Conservation (phyloP, 2,113 vertebrate genomes). For the Ascaphus truei region DNA sequence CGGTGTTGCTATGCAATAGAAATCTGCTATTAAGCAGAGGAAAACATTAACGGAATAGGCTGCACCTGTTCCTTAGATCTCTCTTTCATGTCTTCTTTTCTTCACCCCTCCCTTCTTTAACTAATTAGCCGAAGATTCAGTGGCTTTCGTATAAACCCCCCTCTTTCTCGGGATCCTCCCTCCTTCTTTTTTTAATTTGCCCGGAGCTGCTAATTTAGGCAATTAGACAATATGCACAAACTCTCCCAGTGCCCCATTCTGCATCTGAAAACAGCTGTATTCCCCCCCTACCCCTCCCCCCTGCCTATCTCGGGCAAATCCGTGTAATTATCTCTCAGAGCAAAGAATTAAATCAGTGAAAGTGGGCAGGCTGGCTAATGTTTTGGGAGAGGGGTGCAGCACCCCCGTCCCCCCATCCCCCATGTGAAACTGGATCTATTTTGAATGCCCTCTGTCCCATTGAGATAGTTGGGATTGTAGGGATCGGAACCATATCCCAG, state of each 20-base stretch:
- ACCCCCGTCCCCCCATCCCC: too few species aligned
- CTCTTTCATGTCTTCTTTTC: constrained; percentile 19
- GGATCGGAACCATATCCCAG: too few species aligned
- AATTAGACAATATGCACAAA: constrained; percentile 29
- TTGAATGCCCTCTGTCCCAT: too few species aligned
- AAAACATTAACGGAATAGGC: constrained; percentile 25
- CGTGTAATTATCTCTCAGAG: too few species aligned
- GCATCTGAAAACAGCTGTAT: constrained; percentile 30
- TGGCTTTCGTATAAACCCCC: not conserved
- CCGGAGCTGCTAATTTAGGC: constrained; percentile 24
- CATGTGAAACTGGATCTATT: too few species aligned
- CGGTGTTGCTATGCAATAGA: constrained; percentile 56
- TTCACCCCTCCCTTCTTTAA: constrained; percentile 22
- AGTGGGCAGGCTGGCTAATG: too few species aligned
- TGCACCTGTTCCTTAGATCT: constrained; percentile 47
- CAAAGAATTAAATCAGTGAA: too few species aligned
- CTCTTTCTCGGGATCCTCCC: not conserved
- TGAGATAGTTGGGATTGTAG: too few species aligned
- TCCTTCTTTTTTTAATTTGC: not conserved
- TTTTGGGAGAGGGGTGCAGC: too few species aligned
- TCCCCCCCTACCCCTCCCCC: not conserved
- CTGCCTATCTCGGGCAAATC: too few species aligned
- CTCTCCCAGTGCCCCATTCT: not conserved
- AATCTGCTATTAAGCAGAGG: constrained; percentile 40
- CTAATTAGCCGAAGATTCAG: constrained; percentile 37